Evolutionary conservation across 1,140 invertebrate species (phyloP), one percentile per base, ranked within the genome.

Genomic region (Dolichoris vasculosae): DNA sequence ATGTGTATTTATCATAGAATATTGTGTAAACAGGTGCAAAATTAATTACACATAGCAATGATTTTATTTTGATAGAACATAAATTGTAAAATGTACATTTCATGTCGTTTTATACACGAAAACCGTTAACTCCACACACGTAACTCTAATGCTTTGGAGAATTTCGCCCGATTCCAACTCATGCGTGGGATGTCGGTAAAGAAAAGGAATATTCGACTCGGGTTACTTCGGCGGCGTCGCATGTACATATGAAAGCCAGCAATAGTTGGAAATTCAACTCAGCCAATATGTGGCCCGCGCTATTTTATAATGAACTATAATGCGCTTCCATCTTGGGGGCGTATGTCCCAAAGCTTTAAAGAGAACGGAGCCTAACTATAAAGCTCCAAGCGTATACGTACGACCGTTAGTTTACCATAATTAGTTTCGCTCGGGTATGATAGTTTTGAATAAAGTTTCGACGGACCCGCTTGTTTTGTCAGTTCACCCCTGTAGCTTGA

Each of bases 351-450:
- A 1, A 26, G 82, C 55, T 83, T 78, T 78, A 63, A 78, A 55
- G 63, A 78, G 59, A 38, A 48, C 15, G 30, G 23, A 17, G 82
- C 2, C 20, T 43, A 9, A n/a, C 51, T 48, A 75, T 69, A 75
- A 63, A 75, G 84, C 51, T 75, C 9, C 46, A 30, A 17, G 20
- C 43, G 4, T 38, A 46, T 59, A 80, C 32, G 55, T 32, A 76
- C 69, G 78, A 81, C 84, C 75, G 51, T 85, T 85, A 81, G 78
- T 82, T 85, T 82, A 75, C 84, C 78, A 76, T 85, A 85, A 85
- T 85, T 85, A 85, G 79, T 85, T 85, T 82, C 84, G 20, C 79
- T 77, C 0, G 38, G 30, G 79, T 7, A 67, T 67, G 71, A 85
- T 81, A 85, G 84, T 85, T 85, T 85, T 67, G 32, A 35, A n/a